Base-by-base conservation (phyloP, 2,113 vertebrate genomes). In the Cyanoramphus novaezelandiae region DNA sequence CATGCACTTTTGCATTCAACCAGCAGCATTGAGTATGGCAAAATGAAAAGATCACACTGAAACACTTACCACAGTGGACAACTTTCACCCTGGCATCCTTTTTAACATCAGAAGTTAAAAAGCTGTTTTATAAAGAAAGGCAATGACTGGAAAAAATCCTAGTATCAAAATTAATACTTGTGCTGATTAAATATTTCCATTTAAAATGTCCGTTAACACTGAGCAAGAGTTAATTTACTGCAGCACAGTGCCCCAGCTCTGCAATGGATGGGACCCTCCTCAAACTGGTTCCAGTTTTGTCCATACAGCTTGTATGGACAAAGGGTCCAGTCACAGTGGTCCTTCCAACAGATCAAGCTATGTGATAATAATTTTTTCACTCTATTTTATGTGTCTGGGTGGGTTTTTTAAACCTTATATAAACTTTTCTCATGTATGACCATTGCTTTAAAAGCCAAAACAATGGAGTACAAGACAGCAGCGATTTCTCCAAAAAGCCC, bases 181-280 rank as follows among this genome's bases (percentile, higher is more conserved):
- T 81, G 41, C 53, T 63, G 31, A 57, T 59, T 9, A 25, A 43
- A 39, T 14, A 7, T n/a, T 52, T 46, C 64, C 10, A 4, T 28
- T 39, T n/a, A 23, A 59, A 43, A 39, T 0, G 2, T 2, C 17
- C 17, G 28, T 19, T 70, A 50, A 11, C 21, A 4, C 11, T 4
- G 5, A 21, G 44, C 33, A n/a, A 43, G 33, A 7, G 35, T 23
- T 13, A 35, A 37, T 3, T 10, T 10, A 2, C 75, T 7, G 35
- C 35, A 43, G 44, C 57, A 6, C 7, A 11, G 27, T 13, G 29
- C 29, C 50, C 46, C 68, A 49, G 4, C 18, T 1, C 60, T 16
- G 15, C 0, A 2, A 49, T 0, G 1, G 4, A 27, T 5, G 7
- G 41, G 55, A 25, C 15, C 7, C 33, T n/a, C 41, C 63, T 35